Percentiles rank a stretch among this genome's conserved stretches.
Evolutionary conservation across 2,797 vertebrate genomes (phyloP).

Genomic region (Gobionotothen gibberifrons): DNA sequence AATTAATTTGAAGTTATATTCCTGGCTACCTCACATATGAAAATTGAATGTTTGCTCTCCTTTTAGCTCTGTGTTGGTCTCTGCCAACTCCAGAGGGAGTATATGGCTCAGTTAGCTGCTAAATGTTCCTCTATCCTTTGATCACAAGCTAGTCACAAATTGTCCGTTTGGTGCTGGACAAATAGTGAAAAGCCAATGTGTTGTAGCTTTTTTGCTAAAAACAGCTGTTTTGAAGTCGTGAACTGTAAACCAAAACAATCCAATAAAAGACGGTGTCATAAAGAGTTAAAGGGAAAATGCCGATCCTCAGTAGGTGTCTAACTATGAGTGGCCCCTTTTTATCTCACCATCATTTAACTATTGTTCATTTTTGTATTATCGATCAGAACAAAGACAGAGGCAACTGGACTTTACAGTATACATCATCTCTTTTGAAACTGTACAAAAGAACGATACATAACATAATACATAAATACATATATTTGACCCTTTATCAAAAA

Average conservation of each 20-base stretch:
- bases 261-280: neutral
- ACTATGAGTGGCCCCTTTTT: neutral
- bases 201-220: neutral
- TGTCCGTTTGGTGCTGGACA: neutral
- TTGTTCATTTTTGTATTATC: too few relatives aligned
- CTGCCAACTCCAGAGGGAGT: neutral
- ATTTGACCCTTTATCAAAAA: neutral
- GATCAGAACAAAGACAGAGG: too few relatives aligned
- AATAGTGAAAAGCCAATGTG: neutral
- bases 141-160: neutral
- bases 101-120: neutral
- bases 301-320: neutral
- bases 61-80: neutral
- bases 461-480: neutral
- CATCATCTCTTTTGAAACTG: neutral
- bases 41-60: neutral
- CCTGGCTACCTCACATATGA: neutral
- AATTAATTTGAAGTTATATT: constrained; percentile 3
- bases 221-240: neutral
- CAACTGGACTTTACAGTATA: neutral
- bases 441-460: neutral
- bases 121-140: neutral
- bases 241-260: neutral
- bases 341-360: neutral
- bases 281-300: neutral